Evolutionary conservation across 1,140 invertebrate genomes (phyloP).

Genomic region (Caenorhabditis tropicalis): DNA sequence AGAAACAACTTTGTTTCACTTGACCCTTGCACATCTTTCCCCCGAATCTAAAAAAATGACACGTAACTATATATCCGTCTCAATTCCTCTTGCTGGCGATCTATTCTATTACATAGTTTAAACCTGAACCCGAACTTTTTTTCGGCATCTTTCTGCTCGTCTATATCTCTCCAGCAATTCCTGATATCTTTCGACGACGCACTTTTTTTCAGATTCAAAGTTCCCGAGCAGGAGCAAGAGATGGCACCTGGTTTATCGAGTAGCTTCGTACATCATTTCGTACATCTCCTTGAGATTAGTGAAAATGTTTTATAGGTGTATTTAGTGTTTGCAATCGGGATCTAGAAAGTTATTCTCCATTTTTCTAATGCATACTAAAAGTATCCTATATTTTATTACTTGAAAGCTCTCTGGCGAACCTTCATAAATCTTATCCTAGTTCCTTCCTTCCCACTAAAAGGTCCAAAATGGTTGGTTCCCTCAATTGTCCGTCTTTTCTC

Average conservation of each 20-base stretch:
- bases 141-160: background rate
- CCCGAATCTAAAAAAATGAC: background rate
- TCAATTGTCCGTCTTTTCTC: background rate
- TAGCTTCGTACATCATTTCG: too few relatives aligned
- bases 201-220: background rate
- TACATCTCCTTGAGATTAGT: too few relatives aligned
- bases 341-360: too few relatives aligned
- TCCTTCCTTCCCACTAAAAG: background rate
- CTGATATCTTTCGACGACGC: background rate
- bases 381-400: too few relatives aligned
- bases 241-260: background rate
- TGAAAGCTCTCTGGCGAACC: background rate
- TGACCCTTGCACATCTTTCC: too few relatives aligned
- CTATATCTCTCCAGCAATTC: background rate
- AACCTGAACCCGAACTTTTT: constrained; percentile 21
- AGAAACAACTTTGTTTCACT: too few relatives aligned
- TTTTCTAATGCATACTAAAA: too few relatives aligned
- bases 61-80: background rate
- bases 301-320: too few relatives aligned
- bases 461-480: background rate
- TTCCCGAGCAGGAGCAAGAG: background rate
- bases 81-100: background rate
- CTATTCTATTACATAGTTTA: too few relatives aligned
- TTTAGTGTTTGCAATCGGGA: too few relatives aligned
- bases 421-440: background rate